These are phyloP conservation scores for Zophobas atratus DNA, from an alignment of 1,140 invertebrate species.

Conservation along the genomic window DNA sequence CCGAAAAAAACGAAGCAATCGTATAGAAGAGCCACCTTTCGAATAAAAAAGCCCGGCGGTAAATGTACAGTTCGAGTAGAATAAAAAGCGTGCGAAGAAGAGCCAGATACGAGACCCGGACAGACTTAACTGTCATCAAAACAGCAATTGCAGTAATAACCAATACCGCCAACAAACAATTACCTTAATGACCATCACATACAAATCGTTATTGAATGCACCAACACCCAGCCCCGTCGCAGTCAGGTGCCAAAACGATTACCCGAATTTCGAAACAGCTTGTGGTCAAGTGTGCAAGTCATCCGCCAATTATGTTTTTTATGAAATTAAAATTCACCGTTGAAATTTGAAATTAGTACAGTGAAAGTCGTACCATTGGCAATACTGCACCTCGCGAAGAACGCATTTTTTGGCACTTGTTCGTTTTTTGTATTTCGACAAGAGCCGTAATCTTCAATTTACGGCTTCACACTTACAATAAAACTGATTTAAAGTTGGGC, in stretches of 20 bases:
- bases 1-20: no score
- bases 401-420: background rate
- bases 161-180: no score
- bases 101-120: no score
- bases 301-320: constrained; percentile 22
- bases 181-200: no score
- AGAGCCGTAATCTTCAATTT: constrained; percentile 31
- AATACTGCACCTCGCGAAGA: constrained; percentile 19
- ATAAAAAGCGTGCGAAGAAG: no score
- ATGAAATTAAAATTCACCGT: background rate
- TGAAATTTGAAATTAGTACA: constrained; percentile 34
- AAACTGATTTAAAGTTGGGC: constrained; percentile 29
- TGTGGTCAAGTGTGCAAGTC: constrained; percentile 11
- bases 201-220: no score
- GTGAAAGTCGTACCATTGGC: constrained; percentile 24
- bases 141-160: no score
- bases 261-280: constrained; percentile 8
- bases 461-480: constrained; percentile 20
- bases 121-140: no score
- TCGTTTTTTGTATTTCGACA: constrained; percentile 3
- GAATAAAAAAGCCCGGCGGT: no score
- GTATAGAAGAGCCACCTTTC: no score
- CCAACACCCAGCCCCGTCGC: background rate
- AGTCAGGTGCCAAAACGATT: constrained; percentile 1
- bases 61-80: no score